These are phyloP conservation scores for Habropoda laboriosa DNA, from an alignment of 1,140 invertebrate species.

Conservation along the genomic window DNA sequence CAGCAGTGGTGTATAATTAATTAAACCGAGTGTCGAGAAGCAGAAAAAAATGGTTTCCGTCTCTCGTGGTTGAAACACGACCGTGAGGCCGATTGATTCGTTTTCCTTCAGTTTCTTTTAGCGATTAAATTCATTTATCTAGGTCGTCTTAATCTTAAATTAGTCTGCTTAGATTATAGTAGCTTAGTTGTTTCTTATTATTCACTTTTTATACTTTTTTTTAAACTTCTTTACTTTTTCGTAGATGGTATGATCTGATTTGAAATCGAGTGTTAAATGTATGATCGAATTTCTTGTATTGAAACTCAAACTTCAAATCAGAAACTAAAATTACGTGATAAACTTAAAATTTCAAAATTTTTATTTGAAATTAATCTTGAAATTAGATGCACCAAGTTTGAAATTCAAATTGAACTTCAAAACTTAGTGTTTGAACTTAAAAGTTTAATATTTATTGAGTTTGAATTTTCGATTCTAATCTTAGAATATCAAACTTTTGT, in stretches of 20 bases:
- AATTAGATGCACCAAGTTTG: neutral
- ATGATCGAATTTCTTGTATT: neutral
- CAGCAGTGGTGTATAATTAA: slow-evolving; percentile 43
- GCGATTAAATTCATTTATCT: slow-evolving; percentile 75
- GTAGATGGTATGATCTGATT: slow-evolving; percentile 20
- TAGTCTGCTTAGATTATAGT: slow-evolving; percentile 76
- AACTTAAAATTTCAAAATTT: slow-evolving; percentile 37
- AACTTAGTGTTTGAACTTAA: slow-evolving; percentile 15
- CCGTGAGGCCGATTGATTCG: slow-evolving; percentile 43
- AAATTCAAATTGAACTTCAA: slow-evolving; percentile 27
- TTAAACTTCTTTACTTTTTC: slow-evolving; percentile 22
- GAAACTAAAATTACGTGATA: neutral
- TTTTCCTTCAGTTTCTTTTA: slow-evolving; percentile 34
- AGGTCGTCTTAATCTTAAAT: slow-evolving; percentile 72
- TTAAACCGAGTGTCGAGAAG: slow-evolving; percentile 40
- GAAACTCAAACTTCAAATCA: slow-evolving; percentile 21
- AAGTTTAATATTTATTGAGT: neutral
- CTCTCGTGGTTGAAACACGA: slow-evolving; percentile 38
- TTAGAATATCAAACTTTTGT: neutral
- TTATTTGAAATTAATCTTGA: neutral
- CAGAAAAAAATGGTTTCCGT: slow-evolving; percentile 43
- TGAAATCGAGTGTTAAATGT: slow-evolving; percentile 13
- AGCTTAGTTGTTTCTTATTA: slow-evolving; percentile 72
- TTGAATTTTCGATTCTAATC: slow-evolving; percentile 22
- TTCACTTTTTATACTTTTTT: slow-evolving; percentile 33